A percentile compares a stretch with the other conserved stretches of the same genome.
phyloP scores from a whole-genome alignment of 2,888 invertebrate species.

The Autographa pulchrina region DNA sequence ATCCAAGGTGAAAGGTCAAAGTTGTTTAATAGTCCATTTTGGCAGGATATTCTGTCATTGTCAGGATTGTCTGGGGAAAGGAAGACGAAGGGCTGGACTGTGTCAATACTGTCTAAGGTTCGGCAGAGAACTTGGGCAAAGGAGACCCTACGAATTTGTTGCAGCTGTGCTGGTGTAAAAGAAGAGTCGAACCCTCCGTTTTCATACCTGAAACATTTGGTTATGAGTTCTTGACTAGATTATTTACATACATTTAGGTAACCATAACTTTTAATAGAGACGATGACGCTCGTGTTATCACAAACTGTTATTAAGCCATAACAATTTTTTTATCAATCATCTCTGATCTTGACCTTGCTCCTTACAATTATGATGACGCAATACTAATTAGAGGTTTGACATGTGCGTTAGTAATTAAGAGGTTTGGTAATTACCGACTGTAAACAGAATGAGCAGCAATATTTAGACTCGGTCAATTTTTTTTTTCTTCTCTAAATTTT shows the following conservation, averaged over 20 bases:
- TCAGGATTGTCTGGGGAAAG: slow-evolving; percentile 89
- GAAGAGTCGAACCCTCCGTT: slow-evolving; percentile 93
- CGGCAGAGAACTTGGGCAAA: slow-evolving; percentile 93
- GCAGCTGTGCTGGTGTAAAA: slow-evolving; percentile 93
- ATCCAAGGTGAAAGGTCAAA: slow-evolving; percentile 91
- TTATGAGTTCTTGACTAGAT: not conserved
- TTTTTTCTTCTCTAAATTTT: not conserved
- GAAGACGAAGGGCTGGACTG: slow-evolving; percentile 92
- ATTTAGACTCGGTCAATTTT: not conserved
- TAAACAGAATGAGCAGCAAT: not conserved
- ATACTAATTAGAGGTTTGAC: not conserved
- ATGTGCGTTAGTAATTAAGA: not conserved
- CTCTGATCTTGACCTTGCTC: not conserved
- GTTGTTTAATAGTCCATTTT: slow-evolving; percentile 86
- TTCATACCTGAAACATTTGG: slow-evolving; percentile 90
- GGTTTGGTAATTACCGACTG: not conserved
- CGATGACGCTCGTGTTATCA: not conserved
- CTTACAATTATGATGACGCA: not conserved
- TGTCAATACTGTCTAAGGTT: slow-evolving; percentile 91
- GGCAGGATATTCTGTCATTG: slow-evolving; percentile 90
- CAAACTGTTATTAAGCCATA: not conserved
- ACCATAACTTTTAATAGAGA: not conserved
- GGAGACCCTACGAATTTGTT: slow-evolving; percentile 92
- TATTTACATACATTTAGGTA: too few species aligned
- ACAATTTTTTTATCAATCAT: not conserved